Evolutionary conservation across 2,888 invertebrate genomes (phyloP), one percentile per base, ranked within the genome.

Genomic region (Parelbella ahira): DNA sequence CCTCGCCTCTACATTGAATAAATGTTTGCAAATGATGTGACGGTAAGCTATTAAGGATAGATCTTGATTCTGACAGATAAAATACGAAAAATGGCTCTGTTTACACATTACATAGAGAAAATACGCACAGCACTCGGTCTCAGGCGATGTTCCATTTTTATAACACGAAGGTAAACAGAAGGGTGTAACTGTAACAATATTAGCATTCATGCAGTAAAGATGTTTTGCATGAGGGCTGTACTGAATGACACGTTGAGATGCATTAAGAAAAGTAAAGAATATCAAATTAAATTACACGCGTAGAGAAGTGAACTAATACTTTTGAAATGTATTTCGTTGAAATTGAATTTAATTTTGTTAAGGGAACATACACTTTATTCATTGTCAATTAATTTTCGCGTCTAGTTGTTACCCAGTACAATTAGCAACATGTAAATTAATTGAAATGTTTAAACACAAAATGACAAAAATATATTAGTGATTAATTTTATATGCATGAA

Each of bases 151-250:
- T 32, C 39, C 39, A 39, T 39, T 39, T 25, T 39, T 12, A 18
- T 32, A 39, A 39, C 39, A 12, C 19, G 9, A 39, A 19, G n/a
- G 39, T 32, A 39, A 39, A 39, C 24, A 39, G 12, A 12, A 28
- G 32, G 32, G 24, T 18, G 39, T 5, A 24, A 12, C 8, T 23
- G 10, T 25, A 2, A 15, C 10, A 30, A 39, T 39, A 25, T 39
- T 39, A 12, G 32, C 19, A 19, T 18, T 24, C 25, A 24, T 39
- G 24, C 30, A 39, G 32, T 39, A 15, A 32, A 29, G 10, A 2
- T 23, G 20, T 30, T 30, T 15, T 24, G 7, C 6, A 11, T 23
- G 23, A 29, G 39, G 32, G 39, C n/a, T 24, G 19, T 9, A 12
- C 8, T 1, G 10, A 5, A 29, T 15, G n/a, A n/a, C n/a, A n/a